Evolutionary conservation across 92 coral and sea anemone genomes (phyloP), one percentile per base, ranked within the genome.

Genomic region (Epizoanthus illoricatus): DNA sequence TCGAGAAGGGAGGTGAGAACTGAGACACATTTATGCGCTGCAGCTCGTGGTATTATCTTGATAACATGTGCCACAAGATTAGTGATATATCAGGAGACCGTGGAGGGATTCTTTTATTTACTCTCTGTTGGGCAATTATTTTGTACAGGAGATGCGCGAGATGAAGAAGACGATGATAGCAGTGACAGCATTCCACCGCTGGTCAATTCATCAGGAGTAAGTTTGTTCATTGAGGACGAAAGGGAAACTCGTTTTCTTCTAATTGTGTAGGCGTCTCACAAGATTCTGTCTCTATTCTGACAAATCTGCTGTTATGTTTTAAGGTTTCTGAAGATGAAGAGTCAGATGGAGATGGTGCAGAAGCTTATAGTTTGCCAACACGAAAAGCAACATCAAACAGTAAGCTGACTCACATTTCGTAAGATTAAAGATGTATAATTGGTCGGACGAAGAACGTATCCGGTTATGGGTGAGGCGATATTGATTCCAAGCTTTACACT

Each of bases 301-400:
- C 40, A 40, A 43, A 33, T 75, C 15, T 59, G 17, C 7, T 59
- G 23, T 36, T 60, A 57, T 15, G 5, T 17, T 75, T 39, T 39
- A 75, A 75, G 81, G 81, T 63, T 58, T 75, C 81, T 4, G 68
- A 58, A 43, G 52, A 19, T 5, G 81, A 75, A 40, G 81, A 75
- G 5, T 57, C 57, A 6, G 81, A 60, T 49, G 81, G 62, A 7
- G 81, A 75, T 39, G 10, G 45, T 9, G 2, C 81, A 40, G 81
- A 60, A 20, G 23, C 16, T 19, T 41, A 63, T 16, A 75, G 61
- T 5, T 45, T 75, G n/a, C n/a, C 19, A 8, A 58, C 52, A 59
- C 68, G 69, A 40, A 75, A 75, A 59, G 55, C 81, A 47, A 39
- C 68, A 55, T 75, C 81, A 5, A 75, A 75, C 81, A 36, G 81